Base-by-base conservation (phyloP, 2,797 vertebrate species). In the Botia kubotai region DNA sequence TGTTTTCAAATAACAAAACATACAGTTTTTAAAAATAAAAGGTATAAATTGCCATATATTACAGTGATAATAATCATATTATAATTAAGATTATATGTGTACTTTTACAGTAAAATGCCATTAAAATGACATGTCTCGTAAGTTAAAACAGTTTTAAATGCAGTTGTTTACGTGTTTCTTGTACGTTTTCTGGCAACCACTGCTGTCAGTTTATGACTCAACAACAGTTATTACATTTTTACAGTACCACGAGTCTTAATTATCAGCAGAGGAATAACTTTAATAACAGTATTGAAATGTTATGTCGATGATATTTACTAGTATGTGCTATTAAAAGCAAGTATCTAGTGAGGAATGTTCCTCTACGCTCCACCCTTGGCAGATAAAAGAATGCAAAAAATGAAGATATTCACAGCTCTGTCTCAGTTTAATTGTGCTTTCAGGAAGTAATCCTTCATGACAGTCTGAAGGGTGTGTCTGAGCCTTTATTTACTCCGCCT, bases 401-500 rank as follows among this genome's bases (percentile, higher is more conserved):
- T 65, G 29, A 39, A 63, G 26, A 2, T 73, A 66, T 65, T 26
- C 29, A 55, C n/a, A 29, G 43, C 4, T n/a, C 14, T 2, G 58
- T 33, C 43, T 63, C 39, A 52, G 4, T 33, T 4, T 10, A 17
- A 0, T 17, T 19, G 33, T 1, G 62, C 14, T 26, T 26, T 29
- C 23, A 12, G n/a, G 5, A 69, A 48, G 76, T 11, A 5, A 79
- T 16, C 8, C 21, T 17, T 29, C 19, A 19, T 33, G 26, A 36
- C 46, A 19, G 3, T 48, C 60, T 46, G 0, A 16, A 36, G 76
- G 68, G 68, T 62, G 76, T 63, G 77, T 13, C 13, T 10, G 4
- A 7, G 43, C 29, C 53, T 23, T 62, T 3, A n/a, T 43, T 46
- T 36, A 17, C 69, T 23, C 77, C 58, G 29, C 77, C 77, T 79